These are phyloP conservation scores for Papilio machaon DNA, from an alignment of 1,140 invertebrate species.

Conservation along the genomic window DNA sequence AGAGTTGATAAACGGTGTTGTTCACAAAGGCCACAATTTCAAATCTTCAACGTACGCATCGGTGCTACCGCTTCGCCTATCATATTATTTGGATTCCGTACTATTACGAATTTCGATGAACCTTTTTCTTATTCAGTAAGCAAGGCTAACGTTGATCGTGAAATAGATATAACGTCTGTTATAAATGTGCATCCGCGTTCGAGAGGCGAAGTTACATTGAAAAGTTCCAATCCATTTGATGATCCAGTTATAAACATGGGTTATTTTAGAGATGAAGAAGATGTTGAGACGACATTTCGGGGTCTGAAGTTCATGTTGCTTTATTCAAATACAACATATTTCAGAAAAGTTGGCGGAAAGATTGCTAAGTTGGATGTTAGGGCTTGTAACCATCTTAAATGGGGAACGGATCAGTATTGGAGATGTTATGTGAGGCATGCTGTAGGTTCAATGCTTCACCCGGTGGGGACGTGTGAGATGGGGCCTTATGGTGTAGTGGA, in stretches of 20 bases:
- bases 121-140: slow-evolving; percentile 85
- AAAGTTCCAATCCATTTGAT: slow-evolving; percentile 82
- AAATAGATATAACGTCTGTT: slow-evolving; percentile 57
- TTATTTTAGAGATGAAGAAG: slow-evolving; percentile 80
- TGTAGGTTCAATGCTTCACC: slow-evolving; percentile 91
- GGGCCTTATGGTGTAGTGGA: slow-evolving; percentile 87
- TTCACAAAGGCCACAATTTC: slow-evolving; percentile 60
- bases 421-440: slow-evolving; percentile 86
- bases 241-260: slow-evolving; percentile 86
- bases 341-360: slow-evolving; percentile 59
- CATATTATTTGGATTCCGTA: slow-evolving; percentile 86
- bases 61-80: slow-evolving; percentile 81
- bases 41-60: slow-evolving; percentile 63
- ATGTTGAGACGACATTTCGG: slow-evolving; percentile 70
- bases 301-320: slow-evolving; percentile 68
- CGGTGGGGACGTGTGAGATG: slow-evolving; percentile 92
- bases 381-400: slow-evolving; percentile 83
- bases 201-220: slow-evolving; percentile 81
- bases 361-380: slow-evolving; percentile 57
- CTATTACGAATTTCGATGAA: slow-evolving; percentile 86
- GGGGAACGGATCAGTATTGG: slow-evolving; percentile 86
- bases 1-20: slow-evolving; percentile 50
- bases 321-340: slow-evolving; percentile 63
- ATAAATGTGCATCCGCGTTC: slow-evolving; percentile 83
- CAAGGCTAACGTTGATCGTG: slow-evolving; percentile 84